Percentiles rank a stretch among this genome's conserved stretches.
phyloP scores from a whole-genome alignment of 2,888 invertebrate genomes.

The Dinocampus coccinellae region DNA sequence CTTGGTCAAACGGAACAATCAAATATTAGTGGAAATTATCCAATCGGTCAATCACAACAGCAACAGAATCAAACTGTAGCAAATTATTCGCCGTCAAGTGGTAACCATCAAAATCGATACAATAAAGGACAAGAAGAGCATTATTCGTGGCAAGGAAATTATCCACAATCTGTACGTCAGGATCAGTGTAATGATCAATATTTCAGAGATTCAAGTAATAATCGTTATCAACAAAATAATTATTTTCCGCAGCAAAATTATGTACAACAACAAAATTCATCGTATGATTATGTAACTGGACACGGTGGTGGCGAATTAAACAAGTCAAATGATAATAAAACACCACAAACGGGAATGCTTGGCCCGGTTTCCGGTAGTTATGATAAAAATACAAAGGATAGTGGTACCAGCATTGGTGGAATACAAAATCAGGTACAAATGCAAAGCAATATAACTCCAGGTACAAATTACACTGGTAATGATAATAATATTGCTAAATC shows the following conservation, averaged over 20 bases:
- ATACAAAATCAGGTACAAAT: conserved; percentile 54
- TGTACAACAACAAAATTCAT: conserved; percentile 28
- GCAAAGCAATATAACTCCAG: conserved; percentile 47
- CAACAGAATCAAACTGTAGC: conserved; percentile 40
- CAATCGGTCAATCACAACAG: conserved; percentile 41
- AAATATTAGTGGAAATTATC: conserved; percentile 51
- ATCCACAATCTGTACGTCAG: conserved; percentile 62
- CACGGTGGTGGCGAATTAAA: conserved; percentile 36
- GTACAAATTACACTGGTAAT: conserved; percentile 45
- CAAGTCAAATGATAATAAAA: conserved; percentile 38
- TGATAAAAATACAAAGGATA: conserved; percentile 55
- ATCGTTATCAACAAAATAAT: conserved; percentile 69
- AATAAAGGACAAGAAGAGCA: conserved; percentile 56
- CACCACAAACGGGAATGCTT: conserved; percentile 34
- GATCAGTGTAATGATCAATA: conserved; percentile 62
- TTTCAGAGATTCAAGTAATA: conserved; percentile 56
- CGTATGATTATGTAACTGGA: conserved; percentile 36
- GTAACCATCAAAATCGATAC: conserved; percentile 47
- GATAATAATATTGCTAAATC: conserved; percentile 37
- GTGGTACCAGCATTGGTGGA: conserved; percentile 45
- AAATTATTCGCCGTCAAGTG: conserved; percentile 50
- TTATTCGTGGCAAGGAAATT: conserved; percentile 66
- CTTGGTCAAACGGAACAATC: conserved; percentile 48
- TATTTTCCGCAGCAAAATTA: conserved; percentile 62
- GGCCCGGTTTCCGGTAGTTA: conserved; percentile 33